phyloP scores from a whole-genome alignment of 2,797 vertebrate genomes.

The Paramormyrops hopkinsi region DNA sequence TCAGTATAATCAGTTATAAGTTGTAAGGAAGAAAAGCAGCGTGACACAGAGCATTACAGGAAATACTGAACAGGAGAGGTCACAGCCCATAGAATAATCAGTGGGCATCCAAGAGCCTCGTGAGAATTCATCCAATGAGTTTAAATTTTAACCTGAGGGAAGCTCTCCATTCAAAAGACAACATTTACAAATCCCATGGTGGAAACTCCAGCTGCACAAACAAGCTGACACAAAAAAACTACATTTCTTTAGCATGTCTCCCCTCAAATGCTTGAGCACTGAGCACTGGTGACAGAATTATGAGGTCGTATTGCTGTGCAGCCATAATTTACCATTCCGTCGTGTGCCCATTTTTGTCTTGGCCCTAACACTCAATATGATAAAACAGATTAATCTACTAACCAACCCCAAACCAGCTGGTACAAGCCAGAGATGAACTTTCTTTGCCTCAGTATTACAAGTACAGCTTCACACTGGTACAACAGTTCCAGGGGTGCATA shows the following conservation, averaged over 20 bases:
- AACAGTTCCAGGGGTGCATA: slow-evolving; percentile 4
- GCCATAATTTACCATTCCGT: background rate
- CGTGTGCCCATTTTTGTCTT: background rate
- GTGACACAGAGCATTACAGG: background rate
- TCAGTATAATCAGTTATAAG: background rate
- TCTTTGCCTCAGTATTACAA: background rate
- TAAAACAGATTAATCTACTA: slow-evolving; percentile 32
- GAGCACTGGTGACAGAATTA: background rate
- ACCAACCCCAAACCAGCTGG: slow-evolving; percentile 30
- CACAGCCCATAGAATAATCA: background rate
- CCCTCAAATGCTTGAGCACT: background rate
- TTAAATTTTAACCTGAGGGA: slow-evolving; percentile 5
- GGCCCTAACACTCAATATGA: background rate
- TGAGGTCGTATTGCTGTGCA: background rate
- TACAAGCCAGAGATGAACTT: slow-evolving; percentile 29
- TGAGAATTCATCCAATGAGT: background rate
- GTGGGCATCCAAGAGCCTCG: background rate
- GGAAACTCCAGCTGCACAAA: background rate
- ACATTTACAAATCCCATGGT: background rate
- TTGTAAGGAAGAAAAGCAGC: background rate
- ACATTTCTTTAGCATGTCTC: background rate
- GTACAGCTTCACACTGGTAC: background rate
- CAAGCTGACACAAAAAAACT: background rate
- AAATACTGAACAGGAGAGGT: background rate
- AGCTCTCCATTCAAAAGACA: background rate